Conservation (phyloP, 2,797 vertebrate genomes). For the Trematomus bernacchii region DNA sequence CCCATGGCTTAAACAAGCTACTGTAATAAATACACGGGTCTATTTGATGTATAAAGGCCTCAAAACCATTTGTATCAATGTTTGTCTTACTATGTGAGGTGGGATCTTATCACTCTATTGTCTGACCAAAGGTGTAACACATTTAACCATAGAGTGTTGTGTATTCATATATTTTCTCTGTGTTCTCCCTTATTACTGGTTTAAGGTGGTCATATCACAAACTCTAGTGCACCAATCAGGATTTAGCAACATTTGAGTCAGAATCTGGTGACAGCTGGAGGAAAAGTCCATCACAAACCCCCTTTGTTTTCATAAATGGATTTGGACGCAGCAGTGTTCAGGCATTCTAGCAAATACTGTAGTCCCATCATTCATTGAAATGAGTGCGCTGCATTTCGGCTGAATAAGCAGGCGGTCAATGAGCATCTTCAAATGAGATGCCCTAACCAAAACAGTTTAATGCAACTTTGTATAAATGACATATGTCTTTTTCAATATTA, state of each 20-base stretch:
- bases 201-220: neutral
- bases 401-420: too few species aligned
- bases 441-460: too few species aligned
- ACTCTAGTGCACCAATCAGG: neutral
- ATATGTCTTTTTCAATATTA: too few species aligned
- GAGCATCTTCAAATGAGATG: too few species aligned
- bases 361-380: too few species aligned
- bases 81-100: neutral
- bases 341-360: too few species aligned
- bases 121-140: neutral
- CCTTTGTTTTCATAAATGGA: too few species aligned
- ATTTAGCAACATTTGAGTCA: neutral
- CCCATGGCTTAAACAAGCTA: constrained; percentile 1
- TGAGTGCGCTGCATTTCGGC: too few species aligned
- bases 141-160: neutral
- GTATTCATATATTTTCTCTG: neutral
- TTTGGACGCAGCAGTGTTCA: too few species aligned
- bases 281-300: too few species aligned
- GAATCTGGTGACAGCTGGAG: neutral
- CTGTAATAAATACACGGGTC: constrained; percentile 7
- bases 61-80: neutral
- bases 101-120: neutral
- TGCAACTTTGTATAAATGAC: too few species aligned
- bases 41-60: neutral
- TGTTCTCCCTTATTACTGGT: neutral